These are phyloP conservation scores for Lagorchestes hirsutus DNA, from an alignment of 2,797 vertebrate genomes.

Conservation along the genomic window DNA sequence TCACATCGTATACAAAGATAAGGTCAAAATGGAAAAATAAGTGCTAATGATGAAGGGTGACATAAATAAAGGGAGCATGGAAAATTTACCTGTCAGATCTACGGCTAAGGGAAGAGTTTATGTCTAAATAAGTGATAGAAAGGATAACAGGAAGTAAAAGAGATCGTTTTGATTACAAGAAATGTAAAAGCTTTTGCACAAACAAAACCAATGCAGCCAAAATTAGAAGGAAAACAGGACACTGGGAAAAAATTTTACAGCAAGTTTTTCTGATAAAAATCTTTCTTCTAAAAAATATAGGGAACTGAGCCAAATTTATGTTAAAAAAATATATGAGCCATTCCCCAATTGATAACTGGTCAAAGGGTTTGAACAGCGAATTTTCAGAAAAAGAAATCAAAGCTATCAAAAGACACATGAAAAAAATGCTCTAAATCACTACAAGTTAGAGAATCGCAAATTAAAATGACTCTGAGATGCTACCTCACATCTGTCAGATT, in stretches of 20 bases:
- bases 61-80: background rate
- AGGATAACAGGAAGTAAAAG: background rate
- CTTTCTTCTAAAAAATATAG: background rate
- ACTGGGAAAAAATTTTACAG: background rate
- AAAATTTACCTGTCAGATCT: background rate
- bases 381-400: background rate
- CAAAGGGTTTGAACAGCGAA: background rate
- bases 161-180: background rate
- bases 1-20: background rate
- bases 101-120: background rate
- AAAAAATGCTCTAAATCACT: background rate
- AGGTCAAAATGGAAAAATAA: background rate
- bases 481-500: background rate
- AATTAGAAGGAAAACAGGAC: background rate
- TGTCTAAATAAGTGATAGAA: background rate
- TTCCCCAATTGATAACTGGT: background rate
- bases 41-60: background rate
- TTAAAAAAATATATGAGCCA: background rate
- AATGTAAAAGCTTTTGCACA: background rate
- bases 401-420: background rate
- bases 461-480: background rate
- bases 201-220: background rate
- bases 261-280: background rate
- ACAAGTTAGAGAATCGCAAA: background rate
- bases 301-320: background rate